These are phyloP conservation scores for Magallana nippona DNA, from an alignment of 2,888 invertebrate species.

Conservation along the genomic window DNA sequence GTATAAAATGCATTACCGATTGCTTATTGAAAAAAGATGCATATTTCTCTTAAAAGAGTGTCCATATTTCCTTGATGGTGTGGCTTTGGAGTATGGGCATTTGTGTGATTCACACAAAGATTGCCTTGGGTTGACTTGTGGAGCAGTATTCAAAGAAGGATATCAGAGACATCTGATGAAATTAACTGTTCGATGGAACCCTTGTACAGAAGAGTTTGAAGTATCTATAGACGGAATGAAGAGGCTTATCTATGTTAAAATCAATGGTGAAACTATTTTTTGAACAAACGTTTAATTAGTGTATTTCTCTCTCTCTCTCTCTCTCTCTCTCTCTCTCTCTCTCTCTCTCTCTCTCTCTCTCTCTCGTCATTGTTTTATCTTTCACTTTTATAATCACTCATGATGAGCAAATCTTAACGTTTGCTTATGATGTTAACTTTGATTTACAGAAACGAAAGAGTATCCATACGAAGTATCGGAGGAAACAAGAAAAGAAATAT, in stretches of 20 bases:
- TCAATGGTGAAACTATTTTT: conserved; percentile 34
- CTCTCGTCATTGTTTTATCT: neutral
- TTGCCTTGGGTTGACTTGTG: conserved; percentile 39
- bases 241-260: neutral
- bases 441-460: neutral
- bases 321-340: too few relatives aligned
- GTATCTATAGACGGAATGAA: conserved; percentile 7
- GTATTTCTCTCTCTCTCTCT: too few relatives aligned
- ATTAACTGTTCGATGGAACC: conserved; percentile 19
- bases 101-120: conserved; percentile 35
- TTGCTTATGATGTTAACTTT: neutral
- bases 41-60: conserved; percentile 8
- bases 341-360: too few relatives aligned
- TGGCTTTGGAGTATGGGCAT: conserved; percentile 37
- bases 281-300: too few relatives aligned
- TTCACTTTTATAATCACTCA: too few relatives aligned
- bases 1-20: neutral
- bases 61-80: conserved; percentile 33
- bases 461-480: neutral
- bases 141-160: conserved; percentile 32
- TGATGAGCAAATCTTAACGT: neutral
- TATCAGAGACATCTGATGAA: conserved; percentile 19
- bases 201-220: conserved; percentile 25
- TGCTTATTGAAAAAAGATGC: too few relatives aligned
- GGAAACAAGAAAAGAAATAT: neutral